These are phyloP conservation scores for Cephus spinipes DNA, from an alignment of 2,888 invertebrate genomes.

Conservation along the genomic window DNA sequence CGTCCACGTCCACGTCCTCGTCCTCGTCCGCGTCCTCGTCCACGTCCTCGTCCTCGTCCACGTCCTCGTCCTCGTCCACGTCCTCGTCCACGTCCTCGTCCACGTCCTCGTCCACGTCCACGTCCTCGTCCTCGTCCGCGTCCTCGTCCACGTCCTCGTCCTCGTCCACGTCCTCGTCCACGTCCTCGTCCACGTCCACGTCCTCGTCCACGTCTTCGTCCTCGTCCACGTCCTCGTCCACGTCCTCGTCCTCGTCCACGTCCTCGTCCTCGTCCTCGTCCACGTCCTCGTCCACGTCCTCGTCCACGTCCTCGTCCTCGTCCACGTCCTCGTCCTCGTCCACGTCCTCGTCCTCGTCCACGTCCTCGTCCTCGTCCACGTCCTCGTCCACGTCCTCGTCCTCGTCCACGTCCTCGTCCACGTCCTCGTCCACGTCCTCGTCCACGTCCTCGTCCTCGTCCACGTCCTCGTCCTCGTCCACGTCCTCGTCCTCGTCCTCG, in stretches of 20 bases:
- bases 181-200: background rate
- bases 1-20: background rate
- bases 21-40: no score
- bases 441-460: background rate
- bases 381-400: background rate
- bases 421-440: background rate
- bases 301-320: background rate
- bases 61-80: background rate
- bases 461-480: background rate
- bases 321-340: background rate
- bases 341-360: background rate
- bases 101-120: background rate
- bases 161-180: background rate
- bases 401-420: background rate
- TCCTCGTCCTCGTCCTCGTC: background rate
- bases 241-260: background rate
- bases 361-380: background rate
- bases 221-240: no score
- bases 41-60: background rate
- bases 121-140: no score
- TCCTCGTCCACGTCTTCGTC: background rate
- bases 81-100: background rate
- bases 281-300: background rate
- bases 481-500: background rate
- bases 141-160: no score